A percentile compares a stretch with the other conserved stretches of the same genome.
Conservation (phyloP, 2,797 vertebrate genomes). For the Synaphobranchus kaupii region DNA sequence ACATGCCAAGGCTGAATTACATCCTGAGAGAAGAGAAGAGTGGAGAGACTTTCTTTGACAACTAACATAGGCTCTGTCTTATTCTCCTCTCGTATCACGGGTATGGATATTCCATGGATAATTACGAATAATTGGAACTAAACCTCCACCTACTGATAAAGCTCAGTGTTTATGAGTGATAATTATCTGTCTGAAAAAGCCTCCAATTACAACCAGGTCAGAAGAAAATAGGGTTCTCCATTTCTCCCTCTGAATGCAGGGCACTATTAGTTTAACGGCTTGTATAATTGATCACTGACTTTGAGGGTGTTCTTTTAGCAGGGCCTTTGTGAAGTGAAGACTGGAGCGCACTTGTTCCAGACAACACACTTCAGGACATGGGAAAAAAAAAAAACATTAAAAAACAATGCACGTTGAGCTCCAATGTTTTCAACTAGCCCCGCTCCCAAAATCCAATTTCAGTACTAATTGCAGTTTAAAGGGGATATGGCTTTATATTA, state of each 20-base stretch:
- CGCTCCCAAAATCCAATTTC: slow-evolving; percentile 56
- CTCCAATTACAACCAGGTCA: slow-evolving; percentile 31
- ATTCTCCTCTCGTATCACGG: background rate
- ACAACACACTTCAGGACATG: slow-evolving; percentile 19
- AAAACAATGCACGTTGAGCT: slow-evolving; percentile 25
- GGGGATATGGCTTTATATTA: slow-evolving; percentile 26
- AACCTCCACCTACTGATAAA: slow-evolving; percentile 45
- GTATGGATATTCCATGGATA: slow-evolving; percentile 30
- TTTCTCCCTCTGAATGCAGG: slow-evolving; percentile 14
- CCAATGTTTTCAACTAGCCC: slow-evolving; percentile 59
- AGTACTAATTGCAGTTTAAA: slow-evolving; percentile 64
- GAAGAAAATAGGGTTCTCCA: background rate
- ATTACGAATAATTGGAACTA: slow-evolving; percentile 49
- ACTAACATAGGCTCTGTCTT: background rate
- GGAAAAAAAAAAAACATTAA: background rate
- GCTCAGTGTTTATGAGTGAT: slow-evolving; percentile 38
- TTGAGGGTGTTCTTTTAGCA: slow-evolving; percentile 21
- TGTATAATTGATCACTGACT: slow-evolving; percentile 32
- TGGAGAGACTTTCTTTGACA: background rate
- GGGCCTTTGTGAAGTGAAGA: slow-evolving; percentile 20
- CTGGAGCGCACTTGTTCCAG: slow-evolving; percentile 23
- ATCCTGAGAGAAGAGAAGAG: background rate
- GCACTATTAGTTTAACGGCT: slow-evolving; percentile 32
- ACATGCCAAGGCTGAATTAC: background rate
- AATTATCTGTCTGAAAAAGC: slow-evolving; percentile 33